Evolutionary conservation across 1,140 invertebrate genomes (phyloP), one percentile per base, ranked within the genome.

Genomic region (Drosophila subobscura): DNA sequence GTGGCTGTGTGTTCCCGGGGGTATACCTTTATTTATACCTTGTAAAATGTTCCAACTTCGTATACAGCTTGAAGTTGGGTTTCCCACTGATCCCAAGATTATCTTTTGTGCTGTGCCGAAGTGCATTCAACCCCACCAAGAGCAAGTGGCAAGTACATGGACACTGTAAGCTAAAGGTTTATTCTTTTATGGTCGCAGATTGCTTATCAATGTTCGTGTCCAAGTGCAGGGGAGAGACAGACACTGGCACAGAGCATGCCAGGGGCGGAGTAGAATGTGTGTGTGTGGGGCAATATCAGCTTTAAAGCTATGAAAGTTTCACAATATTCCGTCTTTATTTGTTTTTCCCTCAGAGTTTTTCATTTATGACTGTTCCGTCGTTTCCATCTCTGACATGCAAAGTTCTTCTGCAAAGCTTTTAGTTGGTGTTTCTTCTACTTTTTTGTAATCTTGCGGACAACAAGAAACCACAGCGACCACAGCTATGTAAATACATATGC

Each of bases 71-170:
- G 16, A 20, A 20, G 16, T 20, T 20, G 16, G 1, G 16, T 20
- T 1, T 1, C 16, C 16, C 41, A 20, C 37, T 66, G 65, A 67
- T 66, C 20, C 14, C 33, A 47, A 7, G 50, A 64, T 49, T 55
- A 56, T 68, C 64, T 68, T 37, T 12, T 6, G 22, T 20, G 33
- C 20, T 6, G 37, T 29, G 10, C 25, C 25, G 5, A 27, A 53
- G 61, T 67, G 61, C 63, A 47, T 56, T 70, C 66, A 68, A 70
- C 64, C 20, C 51, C 14, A 33, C 12, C 50, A 41, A 56, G 50
- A 56, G 22, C 65, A 68, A 68, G 65, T 42, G 61, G 61, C 33
- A 56, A 53, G 41, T 53, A 66, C 40, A 51, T 33, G 33, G 33
- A 1, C 64, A 65, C 10, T 37, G 10, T 4, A 51, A 25, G 40